Evolutionary conservation across 2,113 vertebrate genomes (phyloP).

Genomic region (Atractosteus spatula): DNA sequence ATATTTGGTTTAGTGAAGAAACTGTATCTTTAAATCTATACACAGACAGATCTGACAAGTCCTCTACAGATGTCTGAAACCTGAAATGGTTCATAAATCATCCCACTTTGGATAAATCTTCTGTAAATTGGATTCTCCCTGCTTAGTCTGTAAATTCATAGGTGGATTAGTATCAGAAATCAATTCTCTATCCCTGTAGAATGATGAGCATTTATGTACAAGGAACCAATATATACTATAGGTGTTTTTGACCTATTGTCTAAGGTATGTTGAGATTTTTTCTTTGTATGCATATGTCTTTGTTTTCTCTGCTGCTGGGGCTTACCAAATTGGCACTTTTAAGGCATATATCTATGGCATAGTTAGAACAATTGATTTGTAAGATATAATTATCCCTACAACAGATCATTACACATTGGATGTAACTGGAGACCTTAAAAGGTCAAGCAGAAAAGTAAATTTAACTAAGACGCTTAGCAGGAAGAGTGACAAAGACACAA

Average conservation of each 20-base stretch:
- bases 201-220: conserved; percentile 15
- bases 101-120: conserved; percentile 18
- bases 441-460: conserved; percentile 3
- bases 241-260: conserved; percentile 1
- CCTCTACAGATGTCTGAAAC: conserved; percentile 11
- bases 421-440: neutral
- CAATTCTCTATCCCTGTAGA: conserved; percentile 16
- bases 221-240: neutral
- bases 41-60: conserved; percentile 6
- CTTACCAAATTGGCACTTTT: neutral
- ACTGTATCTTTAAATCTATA: conserved; percentile 18
- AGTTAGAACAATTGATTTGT: neutral
- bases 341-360: neutral
- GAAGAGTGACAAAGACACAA: neutral
- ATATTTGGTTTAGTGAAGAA: conserved; percentile 6
- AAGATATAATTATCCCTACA: neutral
- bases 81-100: conserved; percentile 20
- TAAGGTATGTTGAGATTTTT: neutral
- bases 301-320: neutral
- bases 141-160: conserved; percentile 13
- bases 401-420: neutral
- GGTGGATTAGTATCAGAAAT: conserved; percentile 31
- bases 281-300: neutral
- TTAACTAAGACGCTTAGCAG: neutral
- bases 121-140: conserved; percentile 2